Evolutionary conservation across 2,888 invertebrate species (phyloP).

Genomic region (Gari tellinella): DNA sequence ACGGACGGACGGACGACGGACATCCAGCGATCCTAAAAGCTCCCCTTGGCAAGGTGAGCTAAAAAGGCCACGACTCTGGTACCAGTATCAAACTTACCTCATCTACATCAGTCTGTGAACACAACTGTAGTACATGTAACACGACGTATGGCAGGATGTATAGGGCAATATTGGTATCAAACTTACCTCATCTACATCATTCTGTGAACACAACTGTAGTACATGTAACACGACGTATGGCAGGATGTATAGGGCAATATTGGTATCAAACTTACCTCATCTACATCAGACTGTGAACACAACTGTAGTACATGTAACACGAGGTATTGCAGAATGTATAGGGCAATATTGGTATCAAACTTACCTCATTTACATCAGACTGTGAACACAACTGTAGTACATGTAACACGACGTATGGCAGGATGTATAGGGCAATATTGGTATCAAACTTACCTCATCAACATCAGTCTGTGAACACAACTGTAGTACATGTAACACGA

Average conservation of each 20-base stretch:
- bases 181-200: too few relatives aligned
- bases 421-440: constrained; percentile 84
- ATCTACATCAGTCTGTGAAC: constrained; percentile 66
- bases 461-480: constrained; percentile 77
- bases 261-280: constrained; percentile 82
- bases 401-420: too few relatives aligned
- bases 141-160: constrained; percentile 85
- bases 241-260: constrained; percentile 84
- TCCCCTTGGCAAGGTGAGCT: too few relatives aligned
- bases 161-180: constrained; percentile 84
- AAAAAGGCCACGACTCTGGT: too few relatives aligned
- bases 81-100: too few relatives aligned
- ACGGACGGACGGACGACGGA: too few relatives aligned
- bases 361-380: constrained; percentile 83
- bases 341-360: constrained; percentile 83
- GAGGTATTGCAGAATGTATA: constrained; percentile 85
- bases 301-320: constrained; percentile 83
- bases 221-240: too few relatives aligned
- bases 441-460: constrained; percentile 74
- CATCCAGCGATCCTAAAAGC: too few relatives aligned
- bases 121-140: constrained; percentile 83
- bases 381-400: too few relatives aligned
- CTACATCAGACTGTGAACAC: constrained; percentile 84
- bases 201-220: too few relatives aligned
- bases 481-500: constrained; percentile 83